phyloP scores from a whole-genome alignment of 2,113 vertebrate genomes.

The Neogobius melanostomus region DNA sequence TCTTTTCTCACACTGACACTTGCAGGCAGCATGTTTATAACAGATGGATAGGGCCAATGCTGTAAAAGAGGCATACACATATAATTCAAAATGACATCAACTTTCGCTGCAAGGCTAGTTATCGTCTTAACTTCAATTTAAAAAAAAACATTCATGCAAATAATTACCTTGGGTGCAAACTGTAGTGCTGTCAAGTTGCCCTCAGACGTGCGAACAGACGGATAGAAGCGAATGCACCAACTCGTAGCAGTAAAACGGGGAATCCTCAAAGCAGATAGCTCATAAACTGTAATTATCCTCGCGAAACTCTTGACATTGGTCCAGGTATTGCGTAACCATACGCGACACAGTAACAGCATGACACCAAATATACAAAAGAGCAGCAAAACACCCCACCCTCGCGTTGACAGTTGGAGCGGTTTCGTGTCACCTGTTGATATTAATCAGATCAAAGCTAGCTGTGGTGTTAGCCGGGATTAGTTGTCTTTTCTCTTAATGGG shows the following conservation, averaged over 20 bases:
- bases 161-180: constrained; percentile 34
- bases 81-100: too few relatives aligned
- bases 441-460: constrained; percentile 26
- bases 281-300: neutral
- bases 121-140: too few relatives aligned
- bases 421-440: constrained; percentile 42
- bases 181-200: neutral
- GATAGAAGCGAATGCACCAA: neutral
- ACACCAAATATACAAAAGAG: constrained; percentile 15
- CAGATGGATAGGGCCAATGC: neutral
- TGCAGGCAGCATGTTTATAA: constrained; percentile 35
- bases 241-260: neutral
- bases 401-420: neutral
- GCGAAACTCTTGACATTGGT: neutral
- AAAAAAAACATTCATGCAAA: too few relatives aligned
- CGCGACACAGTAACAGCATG: constrained; percentile 39
- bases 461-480: constrained; percentile 15
- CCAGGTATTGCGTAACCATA: constrained; percentile 16
- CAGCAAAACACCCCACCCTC: neutral
- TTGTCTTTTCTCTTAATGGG: neutral
- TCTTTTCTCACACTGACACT: constrained; percentile 10
- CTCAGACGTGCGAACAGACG: neutral
- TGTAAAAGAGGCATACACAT: neutral
- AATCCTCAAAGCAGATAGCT: neutral
- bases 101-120: too few relatives aligned